Evolutionary conservation across 2,888 invertebrate species (phyloP).

Genomic region (Hypomecis atomaria): DNA sequence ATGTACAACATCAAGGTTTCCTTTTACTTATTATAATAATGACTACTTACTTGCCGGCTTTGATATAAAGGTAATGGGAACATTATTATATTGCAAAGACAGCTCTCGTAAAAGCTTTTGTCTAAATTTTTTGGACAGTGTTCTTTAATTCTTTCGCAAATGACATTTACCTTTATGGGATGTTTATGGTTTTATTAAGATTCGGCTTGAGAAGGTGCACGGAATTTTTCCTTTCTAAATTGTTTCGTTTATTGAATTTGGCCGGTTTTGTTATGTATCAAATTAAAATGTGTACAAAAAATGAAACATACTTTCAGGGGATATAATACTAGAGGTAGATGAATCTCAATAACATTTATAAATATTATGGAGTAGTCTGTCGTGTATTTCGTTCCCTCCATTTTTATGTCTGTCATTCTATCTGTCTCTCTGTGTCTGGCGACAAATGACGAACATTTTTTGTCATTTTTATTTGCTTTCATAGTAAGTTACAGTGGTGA

Average conservation of each 20-base stretch:
- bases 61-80: slow-evolving; percentile 25
- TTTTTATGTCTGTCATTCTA: no score
- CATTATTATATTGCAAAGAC: slow-evolving; percentile 30
- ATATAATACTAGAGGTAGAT: no score
- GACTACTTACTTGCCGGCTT: slow-evolving; percentile 28
- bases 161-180: slow-evolving; percentile 24
- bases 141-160: slow-evolving; percentile 27
- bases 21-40: slow-evolving; percentile 25
- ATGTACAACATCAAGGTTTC: slow-evolving; percentile 10
- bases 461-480: no score
- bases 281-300: not conserved
- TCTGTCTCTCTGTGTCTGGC: no score
- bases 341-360: no score
- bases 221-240: not conserved
- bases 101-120: slow-evolving; percentile 24
- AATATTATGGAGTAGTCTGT: no score
- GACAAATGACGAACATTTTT: no score
- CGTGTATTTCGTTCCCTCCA: no score
- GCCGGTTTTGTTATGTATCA: not conserved
- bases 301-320: no score
- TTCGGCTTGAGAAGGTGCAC: slow-evolving; percentile 12
- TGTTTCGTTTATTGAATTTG: slow-evolving; percentile 1
- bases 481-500: no score
- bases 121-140: slow-evolving; percentile 16
- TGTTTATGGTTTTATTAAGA: slow-evolving; percentile 23